Percentiles rank a stretch among this genome's conserved stretches.
phyloP scores from a whole-genome alignment of 1,140 invertebrate species.

The Rhyzopertha dominica region DNA sequence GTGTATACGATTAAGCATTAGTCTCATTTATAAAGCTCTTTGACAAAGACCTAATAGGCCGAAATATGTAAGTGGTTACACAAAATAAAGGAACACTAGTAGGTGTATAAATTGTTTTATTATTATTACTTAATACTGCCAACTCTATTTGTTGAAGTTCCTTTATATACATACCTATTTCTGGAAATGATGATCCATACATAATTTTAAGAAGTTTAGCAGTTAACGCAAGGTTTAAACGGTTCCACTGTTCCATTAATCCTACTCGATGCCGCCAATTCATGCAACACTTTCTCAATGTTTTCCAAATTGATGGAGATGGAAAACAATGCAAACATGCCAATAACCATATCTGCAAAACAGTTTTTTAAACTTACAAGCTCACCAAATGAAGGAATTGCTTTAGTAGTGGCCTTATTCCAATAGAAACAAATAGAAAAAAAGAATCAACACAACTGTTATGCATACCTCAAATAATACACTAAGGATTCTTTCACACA shows the following conservation, averaged over 20 bases:
- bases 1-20: too few species aligned
- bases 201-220: constrained; percentile 78
- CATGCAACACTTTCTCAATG: constrained; percentile 84
- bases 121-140: too few species aligned
- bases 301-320: constrained; percentile 93
- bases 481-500: constrained; percentile 89
- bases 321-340: constrained; percentile 88
- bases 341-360: constrained; percentile 72
- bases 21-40: too few species aligned
- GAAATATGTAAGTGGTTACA: too few species aligned
- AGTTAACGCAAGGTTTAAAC: constrained; percentile 85
- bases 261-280: constrained; percentile 90
- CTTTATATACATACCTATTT: too few species aligned
- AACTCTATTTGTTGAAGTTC: too few species aligned
- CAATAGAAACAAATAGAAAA: constrained; percentile 2
- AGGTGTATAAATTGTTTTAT: too few species aligned
- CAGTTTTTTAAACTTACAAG: constrained; percentile 3
- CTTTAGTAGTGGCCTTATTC: too few species aligned
- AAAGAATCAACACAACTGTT: constrained; percentile 3
- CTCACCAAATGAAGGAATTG: constrained; percentile 8
- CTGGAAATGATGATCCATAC: constrained; percentile 84
- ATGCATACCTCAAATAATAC: constrained; percentile 77
- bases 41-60: too few species aligned
- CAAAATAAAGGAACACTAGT: too few species aligned
- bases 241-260: constrained; percentile 92